Conservation (phyloP, 2,797 vertebrate species). For the Coregonus suidteri region DNA sequence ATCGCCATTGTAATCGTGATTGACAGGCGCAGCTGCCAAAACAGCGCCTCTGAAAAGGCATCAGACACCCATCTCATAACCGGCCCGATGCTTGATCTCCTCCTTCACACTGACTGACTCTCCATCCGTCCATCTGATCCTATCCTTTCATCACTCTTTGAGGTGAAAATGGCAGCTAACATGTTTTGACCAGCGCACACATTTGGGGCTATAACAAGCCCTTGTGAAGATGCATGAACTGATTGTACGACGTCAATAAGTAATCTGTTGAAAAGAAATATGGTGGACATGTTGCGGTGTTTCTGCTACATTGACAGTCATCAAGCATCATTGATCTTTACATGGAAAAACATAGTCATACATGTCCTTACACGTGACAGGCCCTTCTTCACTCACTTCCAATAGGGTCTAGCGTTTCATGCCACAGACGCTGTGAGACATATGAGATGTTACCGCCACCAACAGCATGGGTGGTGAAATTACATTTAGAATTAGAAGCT, state of each 20-base stretch:
- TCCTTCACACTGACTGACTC: constrained; percentile 62
- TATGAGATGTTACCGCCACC: no score
- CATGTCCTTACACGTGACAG: no score
- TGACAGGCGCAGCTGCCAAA: constrained; percentile 84
- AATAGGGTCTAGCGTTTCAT: no score
- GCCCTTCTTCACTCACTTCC: no score
- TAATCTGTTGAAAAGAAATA: neutral
- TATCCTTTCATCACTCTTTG: neutral
- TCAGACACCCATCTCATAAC: constrained; percentile 83
- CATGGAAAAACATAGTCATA: neutral
- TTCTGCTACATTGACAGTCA: neutral
- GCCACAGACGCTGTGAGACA: no score
- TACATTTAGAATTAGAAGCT: no score
- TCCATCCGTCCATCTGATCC: constrained; percentile 27
- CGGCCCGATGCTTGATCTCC: constrained; percentile 75
- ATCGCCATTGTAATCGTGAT: constrained; percentile 86
- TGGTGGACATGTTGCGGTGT: neutral
- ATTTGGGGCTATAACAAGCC: neutral
- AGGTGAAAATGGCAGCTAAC: constrained; percentile 5
- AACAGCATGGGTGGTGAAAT: no score
- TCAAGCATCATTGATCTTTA: neutral
- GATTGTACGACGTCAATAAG: neutral
- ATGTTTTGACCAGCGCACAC: neutral
- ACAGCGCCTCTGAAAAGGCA: constrained; percentile 83
- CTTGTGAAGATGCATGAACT: neutral